phyloP scores from a whole-genome alignment of 1,140 invertebrate species.

The Trachelipus rathkii region DNA sequence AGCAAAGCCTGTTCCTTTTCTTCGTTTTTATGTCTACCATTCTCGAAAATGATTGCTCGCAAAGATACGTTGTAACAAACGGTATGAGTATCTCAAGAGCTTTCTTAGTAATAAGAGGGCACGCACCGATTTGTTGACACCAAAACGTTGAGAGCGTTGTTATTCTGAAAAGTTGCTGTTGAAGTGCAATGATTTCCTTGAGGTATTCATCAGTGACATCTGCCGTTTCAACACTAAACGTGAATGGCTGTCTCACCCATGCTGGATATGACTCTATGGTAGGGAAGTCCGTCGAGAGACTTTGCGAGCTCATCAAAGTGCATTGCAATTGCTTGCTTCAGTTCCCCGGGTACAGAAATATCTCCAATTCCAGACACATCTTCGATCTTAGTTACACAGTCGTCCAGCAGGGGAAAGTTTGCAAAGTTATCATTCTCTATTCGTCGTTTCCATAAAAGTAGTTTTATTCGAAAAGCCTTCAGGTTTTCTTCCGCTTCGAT shows the following conservation, averaged over 20 bases:
- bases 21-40: conserved; percentile 22
- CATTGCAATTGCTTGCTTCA: background rate
- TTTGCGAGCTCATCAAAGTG: conserved; percentile 23
- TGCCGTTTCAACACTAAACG: conserved; percentile 20
- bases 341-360: conserved; percentile 22
- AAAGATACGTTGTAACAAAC: conserved; percentile 27
- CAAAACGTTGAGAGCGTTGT: conserved; percentile 28
- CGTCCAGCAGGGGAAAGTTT: too few relatives aligned
- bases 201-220: conserved; percentile 29
- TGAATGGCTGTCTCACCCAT: conserved; percentile 29
- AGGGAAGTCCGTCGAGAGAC: conserved; percentile 30
- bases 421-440: too few relatives aligned
- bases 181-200: conserved; percentile 22
- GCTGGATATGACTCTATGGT: conserved; percentile 16
- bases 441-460: too few relatives aligned
- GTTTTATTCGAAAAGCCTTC: background rate
- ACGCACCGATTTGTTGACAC: conserved; percentile 18
- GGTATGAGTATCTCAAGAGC: background rate
- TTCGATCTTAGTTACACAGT: too few relatives aligned
- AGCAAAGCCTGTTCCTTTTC: conserved; percentile 26
- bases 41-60: conserved; percentile 19
- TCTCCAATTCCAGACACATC: too few relatives aligned
- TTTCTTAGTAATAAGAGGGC: conserved; percentile 19
- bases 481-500: background rate
- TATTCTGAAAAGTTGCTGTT: conserved; percentile 31